Evolutionary conservation across 1,140 invertebrate species (phyloP).

Genomic region (Ooceraea biroi): DNA sequence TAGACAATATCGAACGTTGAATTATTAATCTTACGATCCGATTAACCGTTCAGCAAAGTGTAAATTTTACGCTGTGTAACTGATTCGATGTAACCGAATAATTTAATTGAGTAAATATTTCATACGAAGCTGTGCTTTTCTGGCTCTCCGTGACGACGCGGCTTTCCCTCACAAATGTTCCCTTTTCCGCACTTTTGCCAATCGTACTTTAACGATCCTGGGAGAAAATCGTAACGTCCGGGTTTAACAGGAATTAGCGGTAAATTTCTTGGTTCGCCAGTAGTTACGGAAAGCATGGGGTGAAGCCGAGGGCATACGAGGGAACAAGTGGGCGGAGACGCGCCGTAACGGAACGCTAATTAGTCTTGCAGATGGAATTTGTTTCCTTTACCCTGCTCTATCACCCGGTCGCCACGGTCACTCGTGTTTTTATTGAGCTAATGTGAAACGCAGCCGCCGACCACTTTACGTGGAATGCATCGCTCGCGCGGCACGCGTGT

Average conservation of each 20-base stretch:
- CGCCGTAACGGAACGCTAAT: slow-evolving; percentile 64
- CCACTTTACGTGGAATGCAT: slow-evolving; percentile 68
- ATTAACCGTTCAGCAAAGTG: slow-evolving; percentile 71
- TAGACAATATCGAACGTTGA: slow-evolving; percentile 49
- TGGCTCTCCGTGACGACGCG: not conserved
- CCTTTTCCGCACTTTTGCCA: not conserved
- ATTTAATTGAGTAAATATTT: slow-evolving; percentile 83
- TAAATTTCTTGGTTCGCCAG: slow-evolving; percentile 30
- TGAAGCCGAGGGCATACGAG: too few relatives aligned
- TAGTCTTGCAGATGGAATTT: slow-evolving; percentile 77
- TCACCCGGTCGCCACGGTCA: slow-evolving; percentile 16
- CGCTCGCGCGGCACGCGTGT: not conserved
- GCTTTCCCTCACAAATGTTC: slow-evolving; percentile 25
- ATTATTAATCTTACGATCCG: slow-evolving; percentile 60
- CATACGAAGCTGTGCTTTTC: slow-evolving; percentile 69
- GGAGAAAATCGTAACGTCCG: not conserved
- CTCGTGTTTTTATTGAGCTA: slow-evolving; percentile 77
- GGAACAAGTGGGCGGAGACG: not conserved
- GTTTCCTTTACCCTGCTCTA: slow-evolving; percentile 52
- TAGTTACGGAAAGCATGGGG: not conserved
- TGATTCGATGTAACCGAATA: slow-evolving; percentile 81
- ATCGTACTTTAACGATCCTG: slow-evolving; percentile 10
- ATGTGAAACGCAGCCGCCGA: slow-evolving; percentile 76
- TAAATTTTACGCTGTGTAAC: slow-evolving; percentile 83
- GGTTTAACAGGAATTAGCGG: not conserved